Evolutionary conservation across 2,113 vertebrate species (phyloP), one percentile per base, ranked within the genome.

Genomic region (Petrocephalus zakoni): DNA sequence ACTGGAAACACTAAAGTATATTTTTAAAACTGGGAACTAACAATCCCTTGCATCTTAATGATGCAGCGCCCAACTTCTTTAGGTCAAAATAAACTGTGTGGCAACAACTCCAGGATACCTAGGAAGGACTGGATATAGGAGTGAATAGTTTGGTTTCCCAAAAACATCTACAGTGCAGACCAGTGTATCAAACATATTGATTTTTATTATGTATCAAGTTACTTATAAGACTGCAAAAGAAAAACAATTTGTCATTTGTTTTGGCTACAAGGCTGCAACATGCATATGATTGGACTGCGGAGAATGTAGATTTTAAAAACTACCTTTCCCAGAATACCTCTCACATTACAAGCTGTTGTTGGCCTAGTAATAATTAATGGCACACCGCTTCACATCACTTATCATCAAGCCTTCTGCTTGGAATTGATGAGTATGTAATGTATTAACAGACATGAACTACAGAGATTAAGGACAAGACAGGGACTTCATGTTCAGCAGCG

Each of bases 201-300:
- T 95, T 93, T 93, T 93, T 93, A 92, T 93, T 94, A 91, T 87
- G 92, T 93, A 93, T 90, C 88, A 88, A 94, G 95, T 95, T 94
- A 94, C 94, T 94, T 91, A 91, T 86, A 84, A 90, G 90, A 88
- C 90, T 72, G 88, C 90, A 88, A 55, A 81, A 68, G 37, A 64
- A 92, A 94, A 96, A 96, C 95, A 93, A 95, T 96, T 94, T 93
- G 93, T 91, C 94, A 96, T 96, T 95, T 94, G 94, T 94, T 95
- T 94, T 93, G 93, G 92, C 91, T 89, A 92, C 92, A 29, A 8
- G 93, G 93, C 91, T 88, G 92, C 92, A 29, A 46, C 93, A 93
- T 92, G 94, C 93, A 95, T 94, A 91, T 4, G 90, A 89, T 85
- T 85, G 92, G 93, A 93, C 92, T 53, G 93, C 78, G 91, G 92